phyloP scores from a whole-genome alignment of 1,140 invertebrate species.

The Drosophila subobscura region DNA sequence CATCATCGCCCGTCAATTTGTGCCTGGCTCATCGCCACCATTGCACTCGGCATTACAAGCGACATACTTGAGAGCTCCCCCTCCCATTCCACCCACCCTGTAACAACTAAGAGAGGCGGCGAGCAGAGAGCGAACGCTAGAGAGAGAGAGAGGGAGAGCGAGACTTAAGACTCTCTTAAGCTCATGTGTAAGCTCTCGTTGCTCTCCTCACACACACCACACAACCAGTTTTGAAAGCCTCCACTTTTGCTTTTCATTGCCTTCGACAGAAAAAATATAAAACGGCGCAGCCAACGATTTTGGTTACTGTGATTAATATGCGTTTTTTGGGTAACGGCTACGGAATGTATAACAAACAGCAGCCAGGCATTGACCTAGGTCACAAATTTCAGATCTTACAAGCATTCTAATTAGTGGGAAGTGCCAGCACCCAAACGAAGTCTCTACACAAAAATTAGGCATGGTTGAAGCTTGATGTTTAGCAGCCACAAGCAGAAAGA shows the following conservation, averaged over 20 bases:
- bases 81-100: constrained; percentile 6
- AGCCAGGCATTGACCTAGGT: constrained; percentile 63
- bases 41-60: constrained; percentile 51
- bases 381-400: constrained; percentile 34
- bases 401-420: constrained; percentile 43
- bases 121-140: constrained; percentile 18
- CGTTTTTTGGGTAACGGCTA: constrained; percentile 65
- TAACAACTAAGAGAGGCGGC: constrained; percentile 30
- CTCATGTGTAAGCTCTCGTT: constrained; percentile 27
- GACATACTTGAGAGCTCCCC: constrained; percentile 23
- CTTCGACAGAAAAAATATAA: constrained; percentile 53
- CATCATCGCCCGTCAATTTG: constrained; percentile 42
- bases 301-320: constrained; percentile 70
- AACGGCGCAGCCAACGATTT: constrained; percentile 52
- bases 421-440: constrained; percentile 5
- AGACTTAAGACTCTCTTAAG: constrained; percentile 48
- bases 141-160: constrained; percentile 1
- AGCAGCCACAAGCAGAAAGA: too few species aligned
- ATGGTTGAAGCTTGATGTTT: too few species aligned
- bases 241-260: constrained; percentile 81
- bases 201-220: constrained; percentile 58
- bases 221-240: constrained; percentile 78
- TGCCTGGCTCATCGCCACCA: constrained; percentile 59
- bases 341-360: constrained; percentile 53
- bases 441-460: constrained; percentile 21